A percentile compares a stretch with the other conserved stretches of the same genome.
Evolutionary conservation across 1,140 invertebrate genomes (phyloP).

Genomic region (Vanessa atalanta): DNA sequence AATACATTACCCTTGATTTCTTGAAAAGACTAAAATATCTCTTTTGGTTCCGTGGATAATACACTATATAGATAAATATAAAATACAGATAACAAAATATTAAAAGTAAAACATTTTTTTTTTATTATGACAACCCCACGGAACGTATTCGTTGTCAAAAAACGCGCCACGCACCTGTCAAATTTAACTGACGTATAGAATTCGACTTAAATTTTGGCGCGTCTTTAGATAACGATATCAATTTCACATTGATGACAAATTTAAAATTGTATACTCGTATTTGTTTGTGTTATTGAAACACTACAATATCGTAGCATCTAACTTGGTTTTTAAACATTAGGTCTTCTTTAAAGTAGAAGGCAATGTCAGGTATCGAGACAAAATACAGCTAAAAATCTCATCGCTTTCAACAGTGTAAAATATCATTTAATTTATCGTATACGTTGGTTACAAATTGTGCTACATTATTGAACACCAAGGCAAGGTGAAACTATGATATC

Average conservation of each 20-base stretch:
- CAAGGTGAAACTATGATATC: conserved; percentile 74
- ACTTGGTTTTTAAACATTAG: conserved; percentile 23
- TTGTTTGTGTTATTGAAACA: conserved; percentile 15
- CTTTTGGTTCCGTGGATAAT: conserved; percentile 44
- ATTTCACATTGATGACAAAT: not conserved
- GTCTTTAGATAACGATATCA: conserved; percentile 14
- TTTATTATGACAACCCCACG: conserved; percentile 27
- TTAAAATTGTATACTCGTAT: conserved; percentile 35
- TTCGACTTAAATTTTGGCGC: conserved; percentile 14
- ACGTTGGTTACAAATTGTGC: conserved; percentile 80
- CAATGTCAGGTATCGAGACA: conserved; percentile 72
- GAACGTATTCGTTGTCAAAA: conserved; percentile 27
- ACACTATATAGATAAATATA: conserved; percentile 41
- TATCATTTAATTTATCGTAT: conserved; percentile 78
- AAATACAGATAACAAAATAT: conserved; percentile 50
- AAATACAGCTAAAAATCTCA: conserved; percentile 78
- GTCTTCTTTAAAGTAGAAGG: conserved; percentile 52
- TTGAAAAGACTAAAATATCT: conserved; percentile 29
- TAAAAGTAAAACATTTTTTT: conserved; percentile 37
- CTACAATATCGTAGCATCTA: conserved; percentile 15
- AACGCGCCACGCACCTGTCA: conserved; percentile 47
- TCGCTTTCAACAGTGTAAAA: conserved; percentile 78
- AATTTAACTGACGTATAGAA: conserved; percentile 21
- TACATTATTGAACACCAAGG: conserved; percentile 78
- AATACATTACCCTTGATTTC: conserved; percentile 50